These are phyloP conservation scores for Anoplopoma fimbria DNA, from an alignment of 2,113 vertebrate species.

Conservation along the genomic window DNA sequence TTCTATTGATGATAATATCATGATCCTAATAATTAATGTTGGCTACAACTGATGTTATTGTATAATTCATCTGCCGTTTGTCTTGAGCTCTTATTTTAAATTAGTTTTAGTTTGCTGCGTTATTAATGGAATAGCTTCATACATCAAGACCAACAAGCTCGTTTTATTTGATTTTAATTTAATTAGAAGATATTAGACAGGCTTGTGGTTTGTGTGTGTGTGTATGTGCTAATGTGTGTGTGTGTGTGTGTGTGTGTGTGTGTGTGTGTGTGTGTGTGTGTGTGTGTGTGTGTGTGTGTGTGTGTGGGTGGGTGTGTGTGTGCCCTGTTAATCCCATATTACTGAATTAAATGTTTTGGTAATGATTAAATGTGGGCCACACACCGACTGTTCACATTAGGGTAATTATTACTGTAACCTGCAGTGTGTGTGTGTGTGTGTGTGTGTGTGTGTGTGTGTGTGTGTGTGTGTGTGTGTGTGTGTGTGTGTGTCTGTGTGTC, in stretches of 20 bases:
- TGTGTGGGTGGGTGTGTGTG: neutral
- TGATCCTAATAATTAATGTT: neutral
- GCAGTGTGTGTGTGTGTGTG: conserved; percentile 10
- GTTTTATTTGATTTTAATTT: conserved; percentile 42
- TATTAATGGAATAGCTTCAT: conserved; percentile 22
- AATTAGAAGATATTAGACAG: conserved; percentile 21
- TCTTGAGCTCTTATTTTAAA: conserved; percentile 5
- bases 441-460: conserved; percentile 20
- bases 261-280: neutral
- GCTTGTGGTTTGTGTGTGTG: neutral
- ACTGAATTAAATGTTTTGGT: conserved; percentile 70
- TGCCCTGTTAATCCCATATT: conserved; percentile 39
- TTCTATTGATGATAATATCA: neutral
- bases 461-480: conserved; percentile 20
- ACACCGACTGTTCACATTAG: conserved; percentile 62
- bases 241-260: neutral
- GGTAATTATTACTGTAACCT: conserved; percentile 68
- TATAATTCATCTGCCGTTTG: neutral
- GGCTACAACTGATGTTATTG: neutral
- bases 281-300: neutral
- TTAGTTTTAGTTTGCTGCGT: neutral
- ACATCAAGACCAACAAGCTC: conserved; percentile 13
- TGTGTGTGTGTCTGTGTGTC: conserved; percentile 8
- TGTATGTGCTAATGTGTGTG: neutral
- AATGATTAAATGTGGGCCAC: conserved; percentile 69